Percentiles rank a stretch among this genome's conserved stretches.
These are phyloP conservation scores for Heteronetta atricapilla DNA, from an alignment of 2,113 vertebrate species.

Conservation along the genomic window DNA sequence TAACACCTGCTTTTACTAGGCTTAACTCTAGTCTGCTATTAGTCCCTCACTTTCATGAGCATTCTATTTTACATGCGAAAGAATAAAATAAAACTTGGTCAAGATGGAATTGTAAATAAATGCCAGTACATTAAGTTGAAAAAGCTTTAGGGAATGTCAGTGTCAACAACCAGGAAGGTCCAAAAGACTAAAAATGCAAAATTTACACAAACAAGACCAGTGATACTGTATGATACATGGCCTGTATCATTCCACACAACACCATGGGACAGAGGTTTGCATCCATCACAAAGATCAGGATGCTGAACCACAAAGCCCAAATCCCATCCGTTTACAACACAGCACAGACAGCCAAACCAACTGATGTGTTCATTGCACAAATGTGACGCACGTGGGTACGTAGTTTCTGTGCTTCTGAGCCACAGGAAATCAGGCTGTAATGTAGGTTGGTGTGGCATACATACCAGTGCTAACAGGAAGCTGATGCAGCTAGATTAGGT, in stretches of 20 bases:
- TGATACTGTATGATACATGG: too few species aligned
- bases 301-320: neutral
- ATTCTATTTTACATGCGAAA: neutral
- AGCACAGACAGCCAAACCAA: rapidly evolving
- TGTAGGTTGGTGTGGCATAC: too few species aligned
- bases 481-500: neutral
- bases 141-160: neutral
- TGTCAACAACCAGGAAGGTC: neutral
- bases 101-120: conserved; percentile 7
- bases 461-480: neutral
- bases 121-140: neutral
- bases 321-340: neutral
- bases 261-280: neutral
- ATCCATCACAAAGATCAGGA: neutral
- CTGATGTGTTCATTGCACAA: neutral
- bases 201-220: rapidly evolving
- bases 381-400: rapidly evolving
- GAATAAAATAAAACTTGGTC: neutral
- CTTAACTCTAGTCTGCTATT: conserved; percentile 31
- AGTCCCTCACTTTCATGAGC: conserved; percentile 26
- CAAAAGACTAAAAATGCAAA: neutral
- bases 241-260: neutral
- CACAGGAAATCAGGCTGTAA: neutral
- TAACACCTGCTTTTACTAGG: conserved; percentile 37
- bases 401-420: neutral